Evolutionary conservation across 37 sponge, comb jelly and placozoan genomes (phyloP).

Genomic region (Ianthella basta): DNA sequence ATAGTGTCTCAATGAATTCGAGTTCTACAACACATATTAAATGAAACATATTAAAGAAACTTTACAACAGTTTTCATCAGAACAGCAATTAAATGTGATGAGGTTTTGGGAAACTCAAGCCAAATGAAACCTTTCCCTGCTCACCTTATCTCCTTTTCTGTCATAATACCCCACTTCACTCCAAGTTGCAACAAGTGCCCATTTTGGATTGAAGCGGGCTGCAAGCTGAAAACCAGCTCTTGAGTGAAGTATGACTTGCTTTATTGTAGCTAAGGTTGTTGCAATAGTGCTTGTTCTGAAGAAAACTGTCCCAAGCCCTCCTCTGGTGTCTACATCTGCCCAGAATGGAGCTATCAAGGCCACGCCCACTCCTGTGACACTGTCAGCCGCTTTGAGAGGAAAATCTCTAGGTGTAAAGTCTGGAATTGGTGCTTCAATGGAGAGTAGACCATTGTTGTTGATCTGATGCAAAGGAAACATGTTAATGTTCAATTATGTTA

Average conservation of each 20-base stretch:
- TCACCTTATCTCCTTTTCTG: conserved; percentile 2
- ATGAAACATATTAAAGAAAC: too few species aligned
- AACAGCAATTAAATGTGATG: too few species aligned
- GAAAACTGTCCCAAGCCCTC: not conserved
- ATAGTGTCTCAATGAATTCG: too few species aligned
- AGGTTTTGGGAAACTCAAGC: too few species aligned
- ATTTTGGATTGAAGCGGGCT: not conserved
- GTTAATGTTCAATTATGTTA: too few species aligned
- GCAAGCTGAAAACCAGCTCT: too few species aligned
- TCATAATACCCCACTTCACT: conserved; percentile 12
- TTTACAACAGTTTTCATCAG: too few species aligned
- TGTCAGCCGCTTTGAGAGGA: not conserved
- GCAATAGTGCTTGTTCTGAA: not conserved
- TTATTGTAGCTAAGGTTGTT: not conserved
- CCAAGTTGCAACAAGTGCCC: conserved; percentile 34
- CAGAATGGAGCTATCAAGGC: conserved; percentile 30
- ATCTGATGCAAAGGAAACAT: conserved; percentile 4
- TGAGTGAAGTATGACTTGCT: not conserved
- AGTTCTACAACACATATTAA: too few species aligned
- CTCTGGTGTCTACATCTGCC: conserved; percentile 29
- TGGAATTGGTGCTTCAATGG: conserved; percentile 20
- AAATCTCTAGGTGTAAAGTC: conserved; percentile 4
- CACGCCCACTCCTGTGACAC: not conserved
- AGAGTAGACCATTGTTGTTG: conserved; percentile 38
- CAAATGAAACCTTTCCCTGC: too few species aligned